Percentiles rank a stretch among this genome's conserved stretches.
Evolutionary conservation across 1,140 invertebrate species (phyloP).

Genomic region (Delia radicum): DNA sequence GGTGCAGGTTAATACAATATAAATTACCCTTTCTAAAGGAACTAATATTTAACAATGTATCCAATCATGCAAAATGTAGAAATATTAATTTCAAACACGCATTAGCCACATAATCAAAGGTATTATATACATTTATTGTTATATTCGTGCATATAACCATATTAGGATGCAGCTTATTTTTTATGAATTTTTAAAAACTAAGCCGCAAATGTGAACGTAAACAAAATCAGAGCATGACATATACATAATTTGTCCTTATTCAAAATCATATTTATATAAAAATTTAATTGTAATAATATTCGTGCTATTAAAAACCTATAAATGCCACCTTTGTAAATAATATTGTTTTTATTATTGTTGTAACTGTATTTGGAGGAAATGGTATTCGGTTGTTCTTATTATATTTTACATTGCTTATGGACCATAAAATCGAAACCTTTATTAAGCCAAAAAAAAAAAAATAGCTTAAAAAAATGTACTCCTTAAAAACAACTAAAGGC

Average conservation of each 20-base stretch:
- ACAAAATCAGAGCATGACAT: too few species aligned
- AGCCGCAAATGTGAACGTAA: too few species aligned
- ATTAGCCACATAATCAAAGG: constrained; percentile 14
- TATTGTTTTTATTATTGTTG: background rate
- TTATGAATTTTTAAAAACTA: too few species aligned
- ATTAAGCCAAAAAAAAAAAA: constrained; percentile 19
- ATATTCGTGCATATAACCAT: too few species aligned
- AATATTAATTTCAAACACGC: constrained; percentile 16
- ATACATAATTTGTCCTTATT: too few species aligned
- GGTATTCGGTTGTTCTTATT: background rate
- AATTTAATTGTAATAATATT: too few species aligned
- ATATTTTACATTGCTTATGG: constrained; percentile 9
- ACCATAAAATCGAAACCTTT: constrained; percentile 23
- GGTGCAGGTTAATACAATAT: background rate
- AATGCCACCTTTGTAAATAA: too few species aligned
- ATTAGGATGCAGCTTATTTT: too few species aligned
- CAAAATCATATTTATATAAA: too few species aligned
- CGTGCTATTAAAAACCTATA: too few species aligned
- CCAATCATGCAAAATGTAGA: constrained; percentile 4
- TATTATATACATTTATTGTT: background rate
- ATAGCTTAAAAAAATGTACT: background rate
- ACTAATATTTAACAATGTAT: background rate
- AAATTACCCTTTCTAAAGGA: background rate
- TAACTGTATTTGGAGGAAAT: background rate
- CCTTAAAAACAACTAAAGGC: background rate